Percentiles rank a stretch among this genome's conserved stretches.
These are phyloP conservation scores for Apamea monoglypha DNA, from an alignment of 2,888 invertebrate species.

Conservation along the genomic window DNA sequence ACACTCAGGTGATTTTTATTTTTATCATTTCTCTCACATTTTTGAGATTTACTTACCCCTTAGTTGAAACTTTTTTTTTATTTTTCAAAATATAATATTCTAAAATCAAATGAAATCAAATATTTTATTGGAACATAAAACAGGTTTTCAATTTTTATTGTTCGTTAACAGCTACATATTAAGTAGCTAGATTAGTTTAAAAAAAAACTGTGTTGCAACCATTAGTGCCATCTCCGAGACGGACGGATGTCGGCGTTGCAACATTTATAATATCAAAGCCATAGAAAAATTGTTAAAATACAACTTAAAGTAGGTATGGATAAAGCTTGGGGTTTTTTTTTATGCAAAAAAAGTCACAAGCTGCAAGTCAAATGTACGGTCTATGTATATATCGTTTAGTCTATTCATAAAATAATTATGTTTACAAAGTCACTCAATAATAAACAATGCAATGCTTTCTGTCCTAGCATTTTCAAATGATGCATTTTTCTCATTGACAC, in stretches of 20 bases:
- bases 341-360: not conserved
- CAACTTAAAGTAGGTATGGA: not conserved
- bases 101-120: too few species aligned
- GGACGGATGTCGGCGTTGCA: not conserved
- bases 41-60: not conserved
- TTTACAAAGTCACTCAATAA: not conserved
- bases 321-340: not conserved
- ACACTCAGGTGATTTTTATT: too few species aligned
- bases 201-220: not conserved
- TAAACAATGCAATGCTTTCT: not conserved
- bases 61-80: not conserved
- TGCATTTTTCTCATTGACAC: slow-evolving; percentile 23
- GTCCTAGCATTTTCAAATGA: not conserved
- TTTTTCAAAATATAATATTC: not conserved
- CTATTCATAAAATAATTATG: not conserved
- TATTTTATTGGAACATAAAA: not conserved
- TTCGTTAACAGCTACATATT: not conserved
- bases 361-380: not conserved
- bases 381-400: not conserved
- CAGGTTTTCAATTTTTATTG: not conserved
- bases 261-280: not conserved
- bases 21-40: too few species aligned
- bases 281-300: too few species aligned
- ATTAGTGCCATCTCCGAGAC: not conserved
- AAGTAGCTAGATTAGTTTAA: not conserved